Base-by-base conservation (phyloP, 2,113 vertebrate genomes). In the Asarcornis scutulata region DNA sequence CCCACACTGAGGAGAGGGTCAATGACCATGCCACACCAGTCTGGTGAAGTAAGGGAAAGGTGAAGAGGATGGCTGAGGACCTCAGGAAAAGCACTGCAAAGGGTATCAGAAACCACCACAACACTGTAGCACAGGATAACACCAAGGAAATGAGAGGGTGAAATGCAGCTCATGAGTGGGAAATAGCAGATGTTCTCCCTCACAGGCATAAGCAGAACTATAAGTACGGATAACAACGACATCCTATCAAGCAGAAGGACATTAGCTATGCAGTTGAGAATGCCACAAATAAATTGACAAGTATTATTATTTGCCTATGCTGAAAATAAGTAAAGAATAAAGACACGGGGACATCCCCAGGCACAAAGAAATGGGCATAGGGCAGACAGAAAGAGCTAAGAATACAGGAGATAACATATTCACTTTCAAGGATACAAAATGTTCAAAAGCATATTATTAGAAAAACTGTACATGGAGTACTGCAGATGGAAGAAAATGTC, bases 101-200 rank as follows among this genome's bases (percentile, higher is more conserved):
- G 27, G 6, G 13, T 50, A 68, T 85, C 16, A 82, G 17, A 77
- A 32, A 91, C 66, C 60, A 93, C 60, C 52, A 67, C 44, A 62
- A 58, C 77, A 82, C 15, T 74, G n/a, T n/a, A 36, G 27, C 73
- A 40, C 80, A 87, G 80, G 62, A 76, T 58, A 88, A 63, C 3
- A 4, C 38, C 0, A 1, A 88, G 73, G 69, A 94, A 76, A 91
- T 29, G 66, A 82, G 73, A 93, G 34, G 66, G 82, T 80, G 59
- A 94, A 91, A 95, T 72, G 32, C 17, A 93, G 72, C 59, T 94
- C 66, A 59, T 72, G 84, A 92, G 66, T 93, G 91, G 95, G 93
- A 96, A 96, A 90, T 60, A 96, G 86, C 96, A 97, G 97, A 96
- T 97, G 96, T 96, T 97, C 88, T 72, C 83, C 92, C 95, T 96